Evolutionary conservation across 2,888 invertebrate species (phyloP).

Genomic region (Sipunculus nudus): DNA sequence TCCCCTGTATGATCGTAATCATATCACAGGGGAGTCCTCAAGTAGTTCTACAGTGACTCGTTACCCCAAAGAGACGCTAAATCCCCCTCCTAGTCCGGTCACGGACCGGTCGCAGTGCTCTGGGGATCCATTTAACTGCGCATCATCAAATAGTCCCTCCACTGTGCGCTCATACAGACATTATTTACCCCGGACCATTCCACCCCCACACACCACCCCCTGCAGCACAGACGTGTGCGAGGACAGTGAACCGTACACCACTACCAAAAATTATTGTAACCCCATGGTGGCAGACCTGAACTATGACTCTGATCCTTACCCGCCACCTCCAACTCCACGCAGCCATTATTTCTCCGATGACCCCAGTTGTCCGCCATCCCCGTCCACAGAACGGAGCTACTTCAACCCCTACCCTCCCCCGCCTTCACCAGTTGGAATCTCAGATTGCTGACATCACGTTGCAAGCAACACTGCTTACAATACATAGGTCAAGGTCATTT

Average conservation of each 20-base stretch:
- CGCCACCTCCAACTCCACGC: conserved; percentile 80
- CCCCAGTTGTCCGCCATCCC: conserved; percentile 71
- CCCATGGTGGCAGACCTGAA: conserved; percentile 67
- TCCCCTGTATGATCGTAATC: conserved; percentile 71
- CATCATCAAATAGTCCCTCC: conserved; percentile 57
- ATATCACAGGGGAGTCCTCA: conserved; percentile 77
- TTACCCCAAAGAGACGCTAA: conserved; percentile 80
- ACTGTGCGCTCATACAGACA: conserved; percentile 74
- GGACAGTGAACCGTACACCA: conserved; percentile 66
- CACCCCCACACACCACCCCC: conserved; percentile 89
- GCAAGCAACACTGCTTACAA: too few species aligned
- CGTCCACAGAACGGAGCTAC: conserved; percentile 75
- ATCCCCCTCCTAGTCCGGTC: conserved; percentile 91
- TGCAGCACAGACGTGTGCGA: conserved; percentile 94
- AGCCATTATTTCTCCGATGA: conserved; percentile 79
- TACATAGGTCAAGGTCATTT: too few species aligned
- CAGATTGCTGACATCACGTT: conserved; percentile 48
- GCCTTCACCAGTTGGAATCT: conserved; percentile 76
- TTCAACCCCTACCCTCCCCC: conserved; percentile 85
- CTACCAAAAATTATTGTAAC: conserved; percentile 33
- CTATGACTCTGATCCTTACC: conserved; percentile 76
- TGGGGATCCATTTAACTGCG: conserved; percentile 47
- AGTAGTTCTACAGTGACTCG: conserved; percentile 74
- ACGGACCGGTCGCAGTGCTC: conserved; percentile 65
- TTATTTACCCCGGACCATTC: conserved; percentile 71